A percentile compares a stretch with the other conserved stretches of the same genome.
Evolutionary conservation across 2,888 invertebrate species (phyloP).

Genomic region (Spodoptera picta): DNA sequence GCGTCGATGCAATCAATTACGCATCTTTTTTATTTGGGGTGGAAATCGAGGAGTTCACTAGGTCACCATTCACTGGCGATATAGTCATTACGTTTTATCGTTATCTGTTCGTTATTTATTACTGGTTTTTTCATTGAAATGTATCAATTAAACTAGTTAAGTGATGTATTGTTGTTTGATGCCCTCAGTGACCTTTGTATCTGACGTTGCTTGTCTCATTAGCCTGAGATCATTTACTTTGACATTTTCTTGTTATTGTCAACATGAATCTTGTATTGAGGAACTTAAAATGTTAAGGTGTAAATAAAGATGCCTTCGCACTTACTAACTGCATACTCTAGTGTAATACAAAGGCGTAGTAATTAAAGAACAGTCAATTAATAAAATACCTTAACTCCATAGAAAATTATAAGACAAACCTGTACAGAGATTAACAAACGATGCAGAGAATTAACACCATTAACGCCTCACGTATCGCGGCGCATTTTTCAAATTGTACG

Average conservation of each 20-base stretch:
- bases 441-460: constrained; percentile 36
- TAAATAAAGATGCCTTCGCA: too few species aligned
- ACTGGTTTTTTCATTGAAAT: constrained; percentile 19
- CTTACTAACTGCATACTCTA: too few species aligned
- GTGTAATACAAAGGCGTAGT: too few species aligned
- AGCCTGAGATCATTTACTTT: too few species aligned
- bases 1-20: constrained; percentile 86
- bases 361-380: too few species aligned
- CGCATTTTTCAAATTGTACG: constrained; percentile 48
- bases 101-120: constrained; percentile 16
- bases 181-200: too few species aligned
- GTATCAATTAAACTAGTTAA: background rate
- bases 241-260: too few species aligned
- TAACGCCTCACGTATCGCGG: constrained; percentile 30
- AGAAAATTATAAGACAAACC: constrained; percentile 20
- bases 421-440: constrained; percentile 28
- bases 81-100: constrained; percentile 44
- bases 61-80: constrained; percentile 63
- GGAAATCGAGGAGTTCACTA: constrained; percentile 69
- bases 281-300: too few species aligned
- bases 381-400: too few species aligned
- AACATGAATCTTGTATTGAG: too few species aligned
- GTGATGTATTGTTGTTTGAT: too few species aligned
- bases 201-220: too few species aligned
- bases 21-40: constrained; percentile 78